Evolutionary conservation across 2,797 vertebrate species (phyloP).

Genomic region (Podargus strigoides): DNA sequence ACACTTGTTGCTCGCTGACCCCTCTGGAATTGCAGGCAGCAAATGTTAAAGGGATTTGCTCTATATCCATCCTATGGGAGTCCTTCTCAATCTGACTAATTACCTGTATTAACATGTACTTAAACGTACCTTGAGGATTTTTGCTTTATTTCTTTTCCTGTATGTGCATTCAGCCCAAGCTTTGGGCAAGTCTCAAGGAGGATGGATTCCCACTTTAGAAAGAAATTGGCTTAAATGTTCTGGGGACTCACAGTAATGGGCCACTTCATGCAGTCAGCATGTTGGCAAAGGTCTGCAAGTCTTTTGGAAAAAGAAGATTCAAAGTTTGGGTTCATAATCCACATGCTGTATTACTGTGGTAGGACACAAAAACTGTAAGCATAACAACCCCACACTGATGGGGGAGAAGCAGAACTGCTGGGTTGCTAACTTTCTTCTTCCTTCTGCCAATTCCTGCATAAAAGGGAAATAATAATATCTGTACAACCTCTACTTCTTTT

Average conservation of each 20-base stretch:
- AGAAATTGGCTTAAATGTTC: neutral
- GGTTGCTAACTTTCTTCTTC: neutral
- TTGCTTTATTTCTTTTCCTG: fast-evolving
- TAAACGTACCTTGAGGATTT: neutral
- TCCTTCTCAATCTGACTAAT: neutral
- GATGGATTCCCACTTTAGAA: neutral
- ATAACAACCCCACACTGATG: neutral
- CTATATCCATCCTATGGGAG: neutral
- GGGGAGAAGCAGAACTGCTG: neutral
- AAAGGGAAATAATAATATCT: neutral
- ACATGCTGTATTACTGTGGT: neutral
- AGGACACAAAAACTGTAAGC: neutral
- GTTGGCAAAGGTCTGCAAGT: neutral
- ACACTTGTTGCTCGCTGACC: neutral
- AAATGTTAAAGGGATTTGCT: neutral
- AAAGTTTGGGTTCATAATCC: neutral
- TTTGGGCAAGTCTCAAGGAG: neutral
- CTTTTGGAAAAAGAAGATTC: neutral
- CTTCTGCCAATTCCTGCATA: neutral
- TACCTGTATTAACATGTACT: neutral
- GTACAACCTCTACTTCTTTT: neutral
- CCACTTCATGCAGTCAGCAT: neutral
- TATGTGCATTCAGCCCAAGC: neutral
- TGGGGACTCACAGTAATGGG: neutral
- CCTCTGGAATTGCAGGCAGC: neutral